Percentiles rank a stretch among this genome's conserved stretches.
These are phyloP conservation scores for Tychaedon coryphoeus DNA, from an alignment of 2,113 vertebrate species.

Conservation along the genomic window DNA sequence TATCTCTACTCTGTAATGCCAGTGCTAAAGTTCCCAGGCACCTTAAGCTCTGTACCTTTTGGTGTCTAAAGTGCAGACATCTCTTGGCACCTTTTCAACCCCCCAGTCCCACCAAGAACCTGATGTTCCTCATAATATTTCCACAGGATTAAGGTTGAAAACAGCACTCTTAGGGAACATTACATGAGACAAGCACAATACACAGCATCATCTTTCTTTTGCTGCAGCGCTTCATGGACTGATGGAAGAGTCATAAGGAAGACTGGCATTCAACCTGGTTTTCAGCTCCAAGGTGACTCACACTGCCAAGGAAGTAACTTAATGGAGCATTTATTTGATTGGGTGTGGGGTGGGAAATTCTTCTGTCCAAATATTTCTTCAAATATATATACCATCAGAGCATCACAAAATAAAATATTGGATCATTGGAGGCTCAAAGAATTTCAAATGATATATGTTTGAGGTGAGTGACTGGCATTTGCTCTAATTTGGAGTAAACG, in stretches of 20 bases:
- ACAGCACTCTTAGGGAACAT: background rate
- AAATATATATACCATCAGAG: background rate
- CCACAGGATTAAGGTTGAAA: background rate
- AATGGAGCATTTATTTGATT: background rate
- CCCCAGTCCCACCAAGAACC: accelerated
- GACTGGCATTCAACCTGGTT: accelerated
- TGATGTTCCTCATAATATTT: background rate
- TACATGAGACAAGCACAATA: background rate
- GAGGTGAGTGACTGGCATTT: background rate
- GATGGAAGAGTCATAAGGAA: background rate
- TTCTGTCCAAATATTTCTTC: background rate
- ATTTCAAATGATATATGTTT: background rate
- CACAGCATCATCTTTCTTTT: background rate
- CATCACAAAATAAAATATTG: background rate
- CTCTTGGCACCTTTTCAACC: background rate
- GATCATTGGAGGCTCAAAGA: background rate
- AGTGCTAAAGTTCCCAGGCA: background rate
- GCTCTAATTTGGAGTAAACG: background rate
- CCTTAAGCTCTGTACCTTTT: background rate
- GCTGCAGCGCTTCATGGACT: background rate
- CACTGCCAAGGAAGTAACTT: background rate
- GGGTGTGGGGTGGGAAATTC: background rate
- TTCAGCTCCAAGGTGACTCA: background rate
- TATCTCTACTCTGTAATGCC: background rate
- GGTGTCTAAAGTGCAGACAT: background rate